Base-by-base conservation (phyloP, 1,140 invertebrate genomes). In the Leptinotarsa lineolata region DNA sequence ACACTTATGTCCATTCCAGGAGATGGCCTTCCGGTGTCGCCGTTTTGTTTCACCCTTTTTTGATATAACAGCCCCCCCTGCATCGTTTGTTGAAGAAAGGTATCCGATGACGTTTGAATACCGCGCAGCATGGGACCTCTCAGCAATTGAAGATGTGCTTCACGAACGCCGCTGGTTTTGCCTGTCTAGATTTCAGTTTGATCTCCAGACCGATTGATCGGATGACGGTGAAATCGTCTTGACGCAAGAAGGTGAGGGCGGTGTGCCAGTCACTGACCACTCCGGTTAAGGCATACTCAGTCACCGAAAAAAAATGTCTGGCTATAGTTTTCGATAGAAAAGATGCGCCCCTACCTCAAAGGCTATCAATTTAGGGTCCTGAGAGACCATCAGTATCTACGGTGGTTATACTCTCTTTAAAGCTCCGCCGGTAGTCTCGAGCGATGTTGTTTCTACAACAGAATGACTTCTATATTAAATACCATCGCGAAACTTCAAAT, bases 341-440 rank as follows among this genome's bases (percentile, higher is more conserved):
- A 86, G 65, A 83, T 86, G 67, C 46, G 79, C n/a, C 72, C 75
- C 21, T 88, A 84, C 79, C 60, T 88, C 4, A 80, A 84, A 68
- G 83, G 82, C 1, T 81, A 71, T 6, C 70, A 83, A 6, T 87
- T 89, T 68, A 83, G 59, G 3, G 81, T 87, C 0, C 73, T 84
- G 15, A 88, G 86, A 0, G 87, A 89, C 71, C 85, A 87, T 70
- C 77, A 81, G 20, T 79, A 83, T 16, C 75, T 89, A 4, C 75
- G 73, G 21, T 89, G 85, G 85, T 76, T 89, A 4, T 75, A 81
- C 11, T 80, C 4, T 76, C n/a, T n/a, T 86, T 0, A 86, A 84
- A 74, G 82, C 86, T 59, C 80, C 83, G 2, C 80, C 72, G 0
- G 83, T 81, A 58, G 58, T 86, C 63, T 72, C 88, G 13, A 83